Evolutionary conservation across 2,888 invertebrate species (phyloP).

Genomic region (Eudemis profundana): DNA sequence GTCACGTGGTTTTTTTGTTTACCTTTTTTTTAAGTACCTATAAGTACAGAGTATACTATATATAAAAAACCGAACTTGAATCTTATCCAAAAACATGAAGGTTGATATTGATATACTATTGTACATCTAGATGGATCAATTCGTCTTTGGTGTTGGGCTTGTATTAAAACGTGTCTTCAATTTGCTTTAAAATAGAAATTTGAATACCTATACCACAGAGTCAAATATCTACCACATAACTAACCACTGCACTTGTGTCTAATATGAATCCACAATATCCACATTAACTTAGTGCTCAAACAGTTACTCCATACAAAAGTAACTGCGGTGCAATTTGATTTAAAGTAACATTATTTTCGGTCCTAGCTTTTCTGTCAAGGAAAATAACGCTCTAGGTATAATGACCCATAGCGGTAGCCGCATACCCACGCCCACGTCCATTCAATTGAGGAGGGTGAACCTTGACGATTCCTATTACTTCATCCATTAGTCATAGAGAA

Average conservation of each 20-base stretch:
- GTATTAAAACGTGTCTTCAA: too few species aligned
- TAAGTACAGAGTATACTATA: too few species aligned
- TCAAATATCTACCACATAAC: too few species aligned
- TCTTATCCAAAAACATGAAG: too few species aligned
- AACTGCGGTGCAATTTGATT: not conserved
- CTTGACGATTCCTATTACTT: slow-evolving; percentile 1
- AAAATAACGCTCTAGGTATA: slow-evolving; percentile 9
- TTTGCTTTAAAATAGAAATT: too few species aligned
- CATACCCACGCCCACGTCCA: slow-evolving; percentile 7
- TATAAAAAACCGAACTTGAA: too few species aligned
- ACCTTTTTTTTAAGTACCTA: too few species aligned
- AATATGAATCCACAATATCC: not conserved
- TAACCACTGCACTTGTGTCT: not conserved
- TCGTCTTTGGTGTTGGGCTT: too few species aligned
- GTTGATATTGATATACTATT: too few species aligned
- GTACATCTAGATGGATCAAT: too few species aligned
- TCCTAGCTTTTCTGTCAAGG: slow-evolving; percentile 8
- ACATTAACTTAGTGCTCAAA: not conserved
- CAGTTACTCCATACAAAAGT: not conserved
- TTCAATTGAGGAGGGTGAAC: slow-evolving; percentile 4
- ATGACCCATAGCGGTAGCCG: slow-evolving; percentile 15
- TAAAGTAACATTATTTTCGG: not conserved
- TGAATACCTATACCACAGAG: too few species aligned
- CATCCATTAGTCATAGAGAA: not conserved
- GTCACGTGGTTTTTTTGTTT: too few species aligned